A percentile compares a stretch with the other conserved stretches of the same genome.
Evolutionary conservation across 2,888 invertebrate genomes (phyloP).

Genomic region (Epirrita christyi): DNA sequence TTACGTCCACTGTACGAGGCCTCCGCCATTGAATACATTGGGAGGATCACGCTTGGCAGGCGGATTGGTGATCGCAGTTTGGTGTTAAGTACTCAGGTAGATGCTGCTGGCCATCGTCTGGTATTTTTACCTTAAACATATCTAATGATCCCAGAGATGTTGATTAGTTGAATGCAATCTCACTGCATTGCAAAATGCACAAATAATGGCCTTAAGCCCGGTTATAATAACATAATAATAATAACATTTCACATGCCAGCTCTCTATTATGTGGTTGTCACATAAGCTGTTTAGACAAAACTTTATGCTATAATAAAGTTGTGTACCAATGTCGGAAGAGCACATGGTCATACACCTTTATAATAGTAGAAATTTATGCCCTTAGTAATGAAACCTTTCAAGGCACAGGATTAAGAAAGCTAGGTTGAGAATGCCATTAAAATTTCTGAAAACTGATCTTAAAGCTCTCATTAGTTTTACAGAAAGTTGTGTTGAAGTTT

Average conservation of each 20-base stretch:
- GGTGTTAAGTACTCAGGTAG: too few species aligned
- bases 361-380: not conserved
- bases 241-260: slow-evolving; percentile 1
- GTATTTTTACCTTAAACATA: not conserved
- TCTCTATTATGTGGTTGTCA: not conserved
- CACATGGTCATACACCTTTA: not conserved
- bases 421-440: not conserved
- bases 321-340: not conserved
- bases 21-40: too few species aligned
- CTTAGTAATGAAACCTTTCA: not conserved
- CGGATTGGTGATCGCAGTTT: too few species aligned
- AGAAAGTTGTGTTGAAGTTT: too few species aligned
- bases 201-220: not conserved
- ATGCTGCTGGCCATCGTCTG: too few species aligned
- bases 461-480: not conserved
- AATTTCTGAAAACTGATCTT: not conserved
- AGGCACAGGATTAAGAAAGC: not conserved
- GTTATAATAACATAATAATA: slow-evolving; percentile 4
- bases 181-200: not conserved
- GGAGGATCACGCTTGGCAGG: too few species aligned
- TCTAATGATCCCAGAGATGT: not conserved
- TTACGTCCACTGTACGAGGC: too few species aligned
- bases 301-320: slow-evolving; percentile 11
- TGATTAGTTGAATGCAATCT: slow-evolving; percentile 6
- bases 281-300: slow-evolving; percentile 5